phyloP scores from a whole-genome alignment of 1,140 invertebrate genomes.

The Ephestia elutella region DNA sequence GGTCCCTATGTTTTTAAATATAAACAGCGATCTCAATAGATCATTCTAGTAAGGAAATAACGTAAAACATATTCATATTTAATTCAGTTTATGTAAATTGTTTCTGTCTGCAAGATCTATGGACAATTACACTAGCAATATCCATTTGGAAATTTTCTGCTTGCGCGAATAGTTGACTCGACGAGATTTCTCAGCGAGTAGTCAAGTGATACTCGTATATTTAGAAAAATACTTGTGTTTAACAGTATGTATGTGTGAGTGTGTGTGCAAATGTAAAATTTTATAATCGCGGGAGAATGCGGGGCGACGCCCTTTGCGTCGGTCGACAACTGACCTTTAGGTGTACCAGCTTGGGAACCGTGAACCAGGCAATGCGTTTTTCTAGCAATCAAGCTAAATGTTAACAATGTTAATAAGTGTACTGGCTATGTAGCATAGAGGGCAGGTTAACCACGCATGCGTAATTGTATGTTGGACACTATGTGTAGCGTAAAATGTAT shows the following conservation, averaged over 20 bases:
- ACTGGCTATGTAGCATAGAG: neutral
- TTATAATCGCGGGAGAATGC: constrained; percentile 23
- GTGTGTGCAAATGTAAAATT: constrained; percentile 22
- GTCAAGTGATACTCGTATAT: too few species aligned
- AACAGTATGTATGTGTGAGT: neutral
- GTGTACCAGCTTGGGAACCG: constrained; percentile 28
- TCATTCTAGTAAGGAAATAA: too few species aligned
- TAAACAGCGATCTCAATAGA: too few species aligned
- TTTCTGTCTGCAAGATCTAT: neutral
- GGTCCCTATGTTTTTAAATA: too few species aligned
- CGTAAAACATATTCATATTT: neutral
- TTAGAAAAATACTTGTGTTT: neutral
- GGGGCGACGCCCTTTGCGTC: constrained; percentile 47
- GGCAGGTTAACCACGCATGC: neutral
- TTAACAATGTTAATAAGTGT: neutral
- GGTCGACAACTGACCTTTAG: constrained; percentile 58
- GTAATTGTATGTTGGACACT: neutral
- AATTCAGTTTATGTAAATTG: neutral
- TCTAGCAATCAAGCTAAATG: constrained; percentile 3
- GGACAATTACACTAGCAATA: neutral
- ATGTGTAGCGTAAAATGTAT: too few species aligned
- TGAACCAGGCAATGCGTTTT: constrained; percentile 5
- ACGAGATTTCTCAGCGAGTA: neutral
- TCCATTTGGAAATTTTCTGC: neutral
- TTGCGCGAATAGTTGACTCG: neutral